Evolutionary conservation across 2,888 invertebrate species (phyloP), one percentile per base, ranked within the genome.

Genomic region (Bellardia pandia): DNA sequence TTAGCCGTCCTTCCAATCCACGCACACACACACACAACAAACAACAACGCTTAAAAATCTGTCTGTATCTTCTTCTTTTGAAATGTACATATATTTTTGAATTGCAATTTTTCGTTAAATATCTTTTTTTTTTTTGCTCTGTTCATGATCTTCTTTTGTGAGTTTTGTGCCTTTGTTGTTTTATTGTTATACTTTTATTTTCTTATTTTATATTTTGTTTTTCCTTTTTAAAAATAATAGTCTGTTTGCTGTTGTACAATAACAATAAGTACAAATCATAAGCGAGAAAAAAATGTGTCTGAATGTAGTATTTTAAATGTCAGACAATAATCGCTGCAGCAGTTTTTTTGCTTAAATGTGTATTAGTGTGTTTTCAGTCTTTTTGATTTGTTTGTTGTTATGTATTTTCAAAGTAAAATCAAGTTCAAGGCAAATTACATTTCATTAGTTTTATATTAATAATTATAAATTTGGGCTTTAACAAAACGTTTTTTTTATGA

Each of bases 351-450:
- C 23, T 62, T 30, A 74, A 23, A 33, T 75, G 62, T 80, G 75
- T 71, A 33, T 74, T n/a, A n/a, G 56, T 74, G 42, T 42, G 37
- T 66, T 69, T 77, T 69, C n/a, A 7, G 51, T 68, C 14, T 37
- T 81, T 56, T 51, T 37, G 8, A 14, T 13, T 48, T 66, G 14
- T 5, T 33, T 68, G 6, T 30, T 62, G 30, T 56, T 11, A 42
- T n/a, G n/a, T n/a, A n/a, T 60, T 62, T 74, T 72, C 53, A 37
- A 83, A 80, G 66, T 83, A 77, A 87, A 87, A 85, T 87, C 87
- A 87, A 87, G 87, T 87, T 87, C 87, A 87, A 87, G 85, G 87
- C 77, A 85, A 85, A 77, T 74, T 81, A 80, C 79, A 83, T 74
- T 79, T 82, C 78, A 78, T 82, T 37, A 77, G 77, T 71, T 72